Base-by-base conservation (phyloP, 2,888 invertebrate species). In the Drosophila falleni region DNA sequence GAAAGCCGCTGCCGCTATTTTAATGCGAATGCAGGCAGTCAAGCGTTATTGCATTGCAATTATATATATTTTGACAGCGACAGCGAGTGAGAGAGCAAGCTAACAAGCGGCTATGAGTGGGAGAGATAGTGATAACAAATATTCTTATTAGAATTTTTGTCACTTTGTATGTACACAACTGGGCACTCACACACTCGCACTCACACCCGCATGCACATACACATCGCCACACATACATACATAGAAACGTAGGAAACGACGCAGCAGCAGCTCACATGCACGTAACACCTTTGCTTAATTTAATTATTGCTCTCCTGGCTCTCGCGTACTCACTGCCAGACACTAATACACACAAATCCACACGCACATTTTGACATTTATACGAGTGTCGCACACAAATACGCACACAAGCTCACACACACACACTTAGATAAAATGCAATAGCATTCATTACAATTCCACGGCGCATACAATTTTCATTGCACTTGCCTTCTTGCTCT, bases 251-350 rank as follows among this genome's bases (percentile, higher is more conserved):
- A 47, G 44, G 29, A 31, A 74, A 39, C 68, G 68, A 62, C 64
- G 69, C 63, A 62, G 78, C 42, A 74, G 61, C 58, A 67, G 56
- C 60, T 63, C 75, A 81, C 71, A 75, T 69, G 71, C 74, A 85
- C 78, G 73, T 82, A 80, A 74, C 87, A 82, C 77, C 86, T 88
- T 88, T 75, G 73, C 83, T 86, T 82, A 84, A 84, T 88, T 83
- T 75, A 82, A 84, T 88, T 88, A 88, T 88, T 81, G 71, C 88
- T 88, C 83, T 88, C 74, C 70, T 72, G 62, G 55, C 81, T 71
- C 80, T 74, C 71, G 71, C 87, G 71, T 78, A 80, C 84, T 73
- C 69, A 74, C 70, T 67, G 51, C 55, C 63, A 74, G 69, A 72
- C 81, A 70, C 58, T 19, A 44, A 74, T 15, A 58, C 70, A 80